phyloP scores from a whole-genome alignment of 2,888 invertebrate genomes.

The Melitaea athalia region DNA sequence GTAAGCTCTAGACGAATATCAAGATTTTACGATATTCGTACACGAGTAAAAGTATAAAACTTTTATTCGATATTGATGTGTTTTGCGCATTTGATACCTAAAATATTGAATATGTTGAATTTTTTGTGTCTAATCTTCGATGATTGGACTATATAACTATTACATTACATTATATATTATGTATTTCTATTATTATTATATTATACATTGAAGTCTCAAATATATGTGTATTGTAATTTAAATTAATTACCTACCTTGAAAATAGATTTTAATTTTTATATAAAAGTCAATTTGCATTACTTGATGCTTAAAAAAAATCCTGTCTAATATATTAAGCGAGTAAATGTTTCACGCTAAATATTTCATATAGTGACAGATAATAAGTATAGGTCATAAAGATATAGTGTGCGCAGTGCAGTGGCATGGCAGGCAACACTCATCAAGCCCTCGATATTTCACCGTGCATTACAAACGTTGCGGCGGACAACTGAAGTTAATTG shows the following conservation, averaged over 20 bases:
- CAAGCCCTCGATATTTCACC: slow-evolving; percentile 71
- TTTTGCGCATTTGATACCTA: neutral
- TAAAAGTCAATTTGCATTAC: neutral
- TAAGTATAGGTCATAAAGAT: slow-evolving; percentile 57
- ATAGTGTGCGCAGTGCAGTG: slow-evolving; percentile 45
- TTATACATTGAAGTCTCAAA: too few species aligned
- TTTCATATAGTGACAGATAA: slow-evolving; percentile 31
- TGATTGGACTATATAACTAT: too few species aligned
- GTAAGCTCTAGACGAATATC: neutral
- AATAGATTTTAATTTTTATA: neutral
- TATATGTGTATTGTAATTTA: too few species aligned
- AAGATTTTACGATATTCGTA: slow-evolving; percentile 7
- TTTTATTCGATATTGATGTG: neutral
- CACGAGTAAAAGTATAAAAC: neutral
- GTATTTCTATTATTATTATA: too few species aligned
- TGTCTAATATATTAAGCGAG: slow-evolving; percentile 10
- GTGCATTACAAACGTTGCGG: slow-evolving; percentile 68
- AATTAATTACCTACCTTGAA: neutral
- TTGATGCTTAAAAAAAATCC: slow-evolving; percentile 3
- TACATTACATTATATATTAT: too few species aligned
- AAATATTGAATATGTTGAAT: too few species aligned
- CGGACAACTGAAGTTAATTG: slow-evolving; percentile 75
- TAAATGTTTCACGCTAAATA: slow-evolving; percentile 29
- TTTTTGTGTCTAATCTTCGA: too few species aligned
- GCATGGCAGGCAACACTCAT: slow-evolving; percentile 52